Percentiles rank a stretch among this genome's conserved stretches.
Evolutionary conservation across 2,797 vertebrate species (phyloP).

Genomic region (Cossypha caffra): DNA sequence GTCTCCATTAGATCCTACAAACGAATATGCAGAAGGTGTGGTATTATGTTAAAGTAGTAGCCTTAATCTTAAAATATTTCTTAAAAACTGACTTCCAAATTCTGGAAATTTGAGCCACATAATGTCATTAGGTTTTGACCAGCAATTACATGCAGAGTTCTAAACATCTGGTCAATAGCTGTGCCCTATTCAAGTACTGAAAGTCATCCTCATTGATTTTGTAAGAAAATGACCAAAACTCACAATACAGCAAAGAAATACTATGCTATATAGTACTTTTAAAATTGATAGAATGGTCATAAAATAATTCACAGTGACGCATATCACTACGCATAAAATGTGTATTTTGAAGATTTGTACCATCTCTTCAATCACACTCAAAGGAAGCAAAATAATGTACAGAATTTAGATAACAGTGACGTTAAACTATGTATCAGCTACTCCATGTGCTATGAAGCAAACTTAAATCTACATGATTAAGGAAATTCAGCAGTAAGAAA

Average conservation of each 20-base stretch:
- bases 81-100: neutral
- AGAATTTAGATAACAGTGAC: neutral
- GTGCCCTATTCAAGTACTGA: neutral
- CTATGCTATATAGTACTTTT: neutral
- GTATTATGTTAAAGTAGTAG: neutral
- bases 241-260: neutral
- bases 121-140: neutral
- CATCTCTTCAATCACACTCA: neutral
- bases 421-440: neutral
- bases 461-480: neutral
- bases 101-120: neutral
- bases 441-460: neutral
- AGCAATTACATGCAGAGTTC: neutral
- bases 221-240: neutral
- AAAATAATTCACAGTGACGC: neutral
- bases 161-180: neutral
- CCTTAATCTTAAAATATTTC: neutral
- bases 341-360: neutral
- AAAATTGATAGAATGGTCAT: neutral
- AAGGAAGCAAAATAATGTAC: neutral
- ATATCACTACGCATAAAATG: neutral
- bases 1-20: neutral
- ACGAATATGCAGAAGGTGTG: neutral
- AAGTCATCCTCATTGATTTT: neutral
- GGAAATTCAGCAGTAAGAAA: neutral